Conservation (phyloP, 2,888 invertebrate genomes). For the Melangyna quadrimaculata region DNA sequence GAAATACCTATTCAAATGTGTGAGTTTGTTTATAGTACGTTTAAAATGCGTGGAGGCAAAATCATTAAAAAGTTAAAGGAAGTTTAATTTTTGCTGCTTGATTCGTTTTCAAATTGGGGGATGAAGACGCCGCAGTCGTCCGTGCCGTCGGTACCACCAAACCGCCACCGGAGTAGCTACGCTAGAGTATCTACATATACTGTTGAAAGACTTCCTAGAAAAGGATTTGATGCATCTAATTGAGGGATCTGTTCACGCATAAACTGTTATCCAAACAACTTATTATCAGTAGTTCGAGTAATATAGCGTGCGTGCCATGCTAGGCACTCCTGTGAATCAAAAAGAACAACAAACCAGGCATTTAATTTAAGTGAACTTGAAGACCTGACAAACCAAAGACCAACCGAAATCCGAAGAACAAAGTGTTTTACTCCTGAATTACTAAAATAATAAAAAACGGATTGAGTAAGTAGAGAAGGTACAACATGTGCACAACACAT, state of each 20-base stretch:
- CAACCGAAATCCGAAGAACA: slow-evolving; percentile 61
- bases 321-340: slow-evolving; percentile 61
- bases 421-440: slow-evolving; percentile 64
- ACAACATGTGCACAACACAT: slow-evolving; percentile 64
- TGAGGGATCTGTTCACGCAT: slow-evolving; percentile 56
- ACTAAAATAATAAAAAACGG: slow-evolving; percentile 62
- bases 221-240: slow-evolving; percentile 68
- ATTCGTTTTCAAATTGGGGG: slow-evolving; percentile 22
- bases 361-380: slow-evolving; percentile 69
- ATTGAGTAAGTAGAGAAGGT: neutral
- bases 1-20: slow-evolving; percentile 29
- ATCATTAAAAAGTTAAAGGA: slow-evolving; percentile 39
- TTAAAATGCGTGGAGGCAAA: slow-evolving; percentile 38
- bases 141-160: neutral
- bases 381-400: slow-evolving; percentile 68
- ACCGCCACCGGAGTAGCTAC: neutral
- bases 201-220: slow-evolving; percentile 46
- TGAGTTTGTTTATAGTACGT: slow-evolving; percentile 36
- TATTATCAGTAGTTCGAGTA: slow-evolving; percentile 39
- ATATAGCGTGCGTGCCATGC: slow-evolving; percentile 61
- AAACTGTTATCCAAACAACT: slow-evolving; percentile 69
- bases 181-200: neutral
- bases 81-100: neutral
- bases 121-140: neutral
- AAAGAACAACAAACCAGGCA: slow-evolving; percentile 65